Evolutionary conservation across 2,888 invertebrate genomes (phyloP), one percentile per base, ranked within the genome.

Genomic region (Dynastes maya): DNA sequence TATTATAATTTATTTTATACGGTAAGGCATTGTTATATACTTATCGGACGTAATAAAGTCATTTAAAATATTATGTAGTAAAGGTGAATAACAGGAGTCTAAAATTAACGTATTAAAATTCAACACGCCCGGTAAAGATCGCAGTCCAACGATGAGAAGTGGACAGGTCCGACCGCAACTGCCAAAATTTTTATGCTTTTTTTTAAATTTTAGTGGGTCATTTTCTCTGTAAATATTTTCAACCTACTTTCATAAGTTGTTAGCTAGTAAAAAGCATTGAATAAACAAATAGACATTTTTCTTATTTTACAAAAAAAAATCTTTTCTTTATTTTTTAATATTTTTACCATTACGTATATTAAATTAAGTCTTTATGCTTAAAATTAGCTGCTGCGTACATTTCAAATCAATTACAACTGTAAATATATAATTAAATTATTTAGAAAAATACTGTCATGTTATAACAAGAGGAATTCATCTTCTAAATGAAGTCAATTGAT

Each of bases 21-120:
- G 40, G 68, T 27, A 68, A 51, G 27, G 65, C n/a, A 68, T 68
- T 68, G 53, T 68, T 68, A 49, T 68, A 68, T 58, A 68, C 68
- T 68, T 68, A 68, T 27, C 22, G 51, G 11, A 51, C 68, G n/a
- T 68, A 68, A 68, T 68, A 68, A 68, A 68, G 68, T 68, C 29
- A 68, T 68, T 68, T 68, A 27, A 68, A 68, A 68, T 68, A 51
- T 68, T 58, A 58, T 51, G 51, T 49, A 45, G 45, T 45, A 58
- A 51, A 68, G 51, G 27, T 68, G 68, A 68, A 49, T 53, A 68
- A 68, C 51, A 68, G 51, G n/a, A 4, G 27, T 68, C 68, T 68
- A 68, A 68, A 68, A 68, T 68, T 68, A 68, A 58, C 16, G 55
- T 58, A 58, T 22, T 58, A 58, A 58, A 58, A 58, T 22, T 22